Base-by-base conservation (phyloP, 2,888 invertebrate species). In the Lathronympha strigana region DNA sequence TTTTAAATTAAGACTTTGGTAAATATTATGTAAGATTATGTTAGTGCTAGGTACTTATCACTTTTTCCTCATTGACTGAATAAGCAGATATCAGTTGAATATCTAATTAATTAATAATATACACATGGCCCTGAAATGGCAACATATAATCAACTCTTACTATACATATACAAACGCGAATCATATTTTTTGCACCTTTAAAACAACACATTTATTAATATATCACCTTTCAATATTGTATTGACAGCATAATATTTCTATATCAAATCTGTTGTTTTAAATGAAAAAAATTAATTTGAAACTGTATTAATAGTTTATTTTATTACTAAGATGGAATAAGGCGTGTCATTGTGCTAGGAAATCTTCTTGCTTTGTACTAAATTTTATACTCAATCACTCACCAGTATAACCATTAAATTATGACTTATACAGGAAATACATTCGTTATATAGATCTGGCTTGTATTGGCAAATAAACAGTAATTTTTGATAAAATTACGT, bases 151-250 rank as follows among this genome's bases (percentile, higher is more conserved):
- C 19, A 55, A 36, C n/a, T 54, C 23, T n/a, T 38, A 13, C 11
- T 21, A 36, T 53, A 51, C 53, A 53, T 11, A 36, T 17, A 43
- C 23, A 28, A 40, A 25, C 23, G 3, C 17, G 1, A 17, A 28
- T 15, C n/a, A 43, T 5, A 4, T 31, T 13, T 55, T 28, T 31
- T 50, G 17, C 43, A 47, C 21, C 13, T 63, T 49, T 58, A 51
- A 51, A 36, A 33, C 47, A 63, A 61, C 60, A 19, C 36, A 54
- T 43, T 47, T 43, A 50, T 55, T 33, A 47, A 60, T 40, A 60
- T 67, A 43, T 45, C 31, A 40, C 19, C 67, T 69, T 64, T 76
- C 78, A 77, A 81, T 81, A 70, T 62, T 81, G 63, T 63, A 81
- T 81, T 77, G 76, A 66, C 55, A 67, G 66, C 66, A 73, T 69